A percentile compares a stretch with the other conserved stretches of the same genome.
These are phyloP conservation scores for Agrotis puta DNA, from an alignment of 2,888 invertebrate species.

Conservation along the genomic window DNA sequence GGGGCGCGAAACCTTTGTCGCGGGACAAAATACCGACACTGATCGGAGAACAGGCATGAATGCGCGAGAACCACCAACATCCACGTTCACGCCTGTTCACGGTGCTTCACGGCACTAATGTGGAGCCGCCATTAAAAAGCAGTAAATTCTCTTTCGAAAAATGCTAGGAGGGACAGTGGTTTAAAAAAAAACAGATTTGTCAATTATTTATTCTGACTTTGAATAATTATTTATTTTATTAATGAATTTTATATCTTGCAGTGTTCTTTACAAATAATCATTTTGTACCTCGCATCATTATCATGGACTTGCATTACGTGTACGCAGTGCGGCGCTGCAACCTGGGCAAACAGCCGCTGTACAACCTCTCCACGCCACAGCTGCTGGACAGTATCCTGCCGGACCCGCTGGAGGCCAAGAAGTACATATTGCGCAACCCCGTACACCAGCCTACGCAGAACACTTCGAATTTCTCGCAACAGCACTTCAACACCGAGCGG, in stretches of 20 bases:
- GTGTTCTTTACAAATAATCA: background rate
- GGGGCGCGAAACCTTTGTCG: too few species aligned
- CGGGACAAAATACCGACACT: too few species aligned
- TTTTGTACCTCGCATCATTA: constrained; percentile 4
- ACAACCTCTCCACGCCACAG: constrained; percentile 75
- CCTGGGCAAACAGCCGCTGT: constrained; percentile 88
- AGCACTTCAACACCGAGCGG: constrained; percentile 91
- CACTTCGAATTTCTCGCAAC: constrained; percentile 79
- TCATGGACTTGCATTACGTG: constrained; percentile 77
- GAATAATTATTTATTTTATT: constrained; percentile 2
- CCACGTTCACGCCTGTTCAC: too few species aligned
- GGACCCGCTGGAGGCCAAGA: constrained; percentile 73
- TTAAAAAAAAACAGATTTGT: background rate
- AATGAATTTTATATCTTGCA: constrained; percentile 9
- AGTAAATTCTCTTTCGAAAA: too few species aligned
- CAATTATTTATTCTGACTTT: background rate
- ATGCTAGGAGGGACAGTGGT: too few species aligned
- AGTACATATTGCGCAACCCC: constrained; percentile 89
- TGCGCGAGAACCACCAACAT: too few species aligned
- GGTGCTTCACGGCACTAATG: too few species aligned
- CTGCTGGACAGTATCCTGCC: constrained; percentile 80
- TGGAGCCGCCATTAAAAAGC: too few species aligned
- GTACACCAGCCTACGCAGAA: constrained; percentile 86
- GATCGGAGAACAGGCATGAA: too few species aligned
- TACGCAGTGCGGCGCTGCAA: constrained; percentile 84